Percentiles rank a stretch among this genome's conserved stretches.
Evolutionary conservation across 2,113 vertebrate species (phyloP).

Genomic region (Bufo bufo): DNA sequence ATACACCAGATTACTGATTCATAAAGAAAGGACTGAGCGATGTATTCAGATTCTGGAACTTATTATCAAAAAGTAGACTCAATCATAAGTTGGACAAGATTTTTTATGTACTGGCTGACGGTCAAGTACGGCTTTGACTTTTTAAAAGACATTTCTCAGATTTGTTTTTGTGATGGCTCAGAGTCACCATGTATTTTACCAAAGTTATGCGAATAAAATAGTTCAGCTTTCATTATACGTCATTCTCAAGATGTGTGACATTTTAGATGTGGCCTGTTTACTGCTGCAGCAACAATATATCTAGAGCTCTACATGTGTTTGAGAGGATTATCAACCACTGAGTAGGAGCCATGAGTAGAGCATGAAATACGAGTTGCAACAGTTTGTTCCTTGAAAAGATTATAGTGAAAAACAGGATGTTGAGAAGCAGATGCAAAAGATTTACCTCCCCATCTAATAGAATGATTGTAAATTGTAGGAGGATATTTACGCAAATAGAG

Average conservation of each 20-base stretch:
- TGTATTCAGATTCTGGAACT: constrained; percentile 73
- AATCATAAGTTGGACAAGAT: background rate
- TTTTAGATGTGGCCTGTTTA: background rate
- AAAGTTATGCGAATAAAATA: constrained; percentile 4
- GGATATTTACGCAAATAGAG: constrained; percentile 32
- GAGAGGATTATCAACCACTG: background rate
- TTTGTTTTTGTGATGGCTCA: background rate
- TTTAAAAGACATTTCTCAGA: background rate
- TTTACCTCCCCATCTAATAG: constrained; percentile 38
- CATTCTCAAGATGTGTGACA: background rate
- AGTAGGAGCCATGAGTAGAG: background rate
- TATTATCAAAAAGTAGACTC: constrained; percentile 58
- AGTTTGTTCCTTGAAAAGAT: constrained; percentile 31
- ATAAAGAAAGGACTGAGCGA: constrained; percentile 72
- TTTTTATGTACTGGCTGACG: background rate
- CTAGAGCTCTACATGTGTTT: background rate
- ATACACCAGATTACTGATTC: constrained; percentile 77
- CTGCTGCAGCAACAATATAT: background rate
- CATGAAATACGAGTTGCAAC: constrained; percentile 14
- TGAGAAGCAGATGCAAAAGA: constrained; percentile 35
- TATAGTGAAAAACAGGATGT: constrained; percentile 36
- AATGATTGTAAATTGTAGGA: constrained; percentile 20
- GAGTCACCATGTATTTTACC: background rate
- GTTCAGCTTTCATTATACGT: background rate
- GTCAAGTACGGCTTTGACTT: background rate